Base-by-base conservation (phyloP, 2,888 invertebrate genomes). In the Platycheirus albimanus region DNA sequence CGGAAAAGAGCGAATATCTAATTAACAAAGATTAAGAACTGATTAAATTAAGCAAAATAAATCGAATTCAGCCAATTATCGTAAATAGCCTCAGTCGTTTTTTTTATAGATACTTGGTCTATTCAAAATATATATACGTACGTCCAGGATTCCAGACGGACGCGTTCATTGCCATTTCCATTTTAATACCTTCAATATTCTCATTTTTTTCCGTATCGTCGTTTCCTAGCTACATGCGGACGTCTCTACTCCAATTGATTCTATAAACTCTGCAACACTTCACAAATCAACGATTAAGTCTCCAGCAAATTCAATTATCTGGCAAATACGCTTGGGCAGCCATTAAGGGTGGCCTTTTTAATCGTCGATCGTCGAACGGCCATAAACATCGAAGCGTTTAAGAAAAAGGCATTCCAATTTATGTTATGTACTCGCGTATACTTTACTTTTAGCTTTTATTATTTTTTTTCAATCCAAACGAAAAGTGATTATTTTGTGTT, bases 271-370 rank as follows among this genome's bases (percentile, higher is more conserved):
- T 41, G 13, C 11, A 11, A 20, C 56, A 33, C 49, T 49, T 49
- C 56, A 58, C 66, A 58, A 75, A 66, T 67, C 67, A 41, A 56
- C 56, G 41, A 56, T 75, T 66, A 75, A 66, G 30, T 75, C 36
- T 54, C 17, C 20, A 47, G 66, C 49, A 49, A 58, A 75, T 75
- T 75, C 74, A 75, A 75, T 75, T 75, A 74, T 66, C 66, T 54
- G 11, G 36, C 43, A 13, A 43, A 43, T 43, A 28, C 41, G 28
- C 13, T 33, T 45, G 72, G 54, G 0, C 38, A 15, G 43, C 15
- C 52, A 56, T 58, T 70, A 47, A 36, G 71, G 74, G 56, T 49
- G 56, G 51, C 10, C 56, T 52, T 52, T 52, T 64, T 41, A 56
- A 63, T 52, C 45, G 47, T 8, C 58, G 6, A 17, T 13, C 17